Percentiles rank a stretch among this genome's conserved stretches.
phyloP scores from a whole-genome alignment of 2,888 invertebrate genomes.

The Phaedon cochleariae region DNA sequence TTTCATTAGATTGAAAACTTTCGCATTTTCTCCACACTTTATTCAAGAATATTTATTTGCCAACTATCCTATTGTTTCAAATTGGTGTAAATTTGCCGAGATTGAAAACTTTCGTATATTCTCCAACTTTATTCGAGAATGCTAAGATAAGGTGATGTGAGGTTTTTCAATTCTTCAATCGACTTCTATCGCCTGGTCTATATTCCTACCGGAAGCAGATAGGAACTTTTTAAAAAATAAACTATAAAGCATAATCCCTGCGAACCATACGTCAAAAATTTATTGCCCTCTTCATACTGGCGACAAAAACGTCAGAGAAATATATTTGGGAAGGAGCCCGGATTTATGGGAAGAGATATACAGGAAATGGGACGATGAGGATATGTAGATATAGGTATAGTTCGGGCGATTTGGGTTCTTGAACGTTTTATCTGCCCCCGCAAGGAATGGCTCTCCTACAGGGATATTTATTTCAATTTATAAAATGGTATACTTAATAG shows the following conservation, averaged over 20 bases:
- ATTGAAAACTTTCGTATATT: too few relatives aligned
- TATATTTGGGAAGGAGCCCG: conserved; percentile 34
- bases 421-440: conserved; percentile 26
- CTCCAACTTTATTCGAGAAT: too few relatives aligned
- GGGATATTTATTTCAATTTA: not conserved
- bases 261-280: conserved; percentile 47
- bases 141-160: too few relatives aligned
- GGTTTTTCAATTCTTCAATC: too few relatives aligned
- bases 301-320: conserved; percentile 40
- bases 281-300: conserved; percentile 39
- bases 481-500: too few relatives aligned
- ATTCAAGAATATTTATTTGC: too few relatives aligned
- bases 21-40: too few relatives aligned
- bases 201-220: conserved; percentile 29
- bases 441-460: not conserved
- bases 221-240: conserved; percentile 49
- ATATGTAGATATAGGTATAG: conserved; percentile 23
- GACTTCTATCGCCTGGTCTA: too few relatives aligned
- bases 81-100: too few relatives aligned
- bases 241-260: conserved; percentile 50
- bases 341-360: conserved; percentile 38
- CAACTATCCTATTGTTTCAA: too few relatives aligned
- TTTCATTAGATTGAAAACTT: too few relatives aligned
- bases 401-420: conserved; percentile 25
- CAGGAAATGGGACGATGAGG: conserved; percentile 28